Conservation (phyloP, 1,140 invertebrate species). For the Bombus sylvicola region DNA sequence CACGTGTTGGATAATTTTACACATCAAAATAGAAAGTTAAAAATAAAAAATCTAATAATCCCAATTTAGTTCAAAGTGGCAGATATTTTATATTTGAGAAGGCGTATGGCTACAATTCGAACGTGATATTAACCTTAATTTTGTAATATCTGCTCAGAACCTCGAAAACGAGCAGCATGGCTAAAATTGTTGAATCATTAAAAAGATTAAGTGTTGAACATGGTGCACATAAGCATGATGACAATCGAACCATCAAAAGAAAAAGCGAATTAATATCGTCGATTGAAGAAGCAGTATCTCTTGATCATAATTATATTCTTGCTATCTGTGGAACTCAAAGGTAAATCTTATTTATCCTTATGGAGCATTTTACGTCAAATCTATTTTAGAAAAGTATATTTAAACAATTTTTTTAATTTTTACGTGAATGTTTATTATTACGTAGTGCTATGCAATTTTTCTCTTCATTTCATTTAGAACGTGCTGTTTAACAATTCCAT, state of each 20-base stretch:
- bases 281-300: conserved; percentile 68
- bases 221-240: not conserved
- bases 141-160: conserved; percentile 1
- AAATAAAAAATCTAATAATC: not conserved
- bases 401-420: not conserved
- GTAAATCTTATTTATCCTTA: conserved; percentile 50
- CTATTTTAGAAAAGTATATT: conserved; percentile 9
- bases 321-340: conserved; percentile 74
- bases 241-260: conserved; percentile 28
- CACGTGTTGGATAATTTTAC: not conserved
- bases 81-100: not conserved
- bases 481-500: not conserved
- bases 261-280: conserved; percentile 63
- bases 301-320: conserved; percentile 73
- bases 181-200: conserved; percentile 68
- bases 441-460: not conserved
- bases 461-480: conserved; percentile 14
- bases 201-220: conserved; percentile 67
- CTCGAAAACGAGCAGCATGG: conserved; percentile 50
- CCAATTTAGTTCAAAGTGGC: not conserved
- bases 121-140: conserved; percentile 44
- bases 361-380: conserved; percentile 37
- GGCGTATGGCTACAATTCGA: conserved; percentile 21
- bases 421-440: not conserved
- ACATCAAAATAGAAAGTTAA: not conserved